Evolutionary conservation across 2,797 vertebrate genomes (phyloP).

Genomic region (Eurystomus glaucurus): DNA sequence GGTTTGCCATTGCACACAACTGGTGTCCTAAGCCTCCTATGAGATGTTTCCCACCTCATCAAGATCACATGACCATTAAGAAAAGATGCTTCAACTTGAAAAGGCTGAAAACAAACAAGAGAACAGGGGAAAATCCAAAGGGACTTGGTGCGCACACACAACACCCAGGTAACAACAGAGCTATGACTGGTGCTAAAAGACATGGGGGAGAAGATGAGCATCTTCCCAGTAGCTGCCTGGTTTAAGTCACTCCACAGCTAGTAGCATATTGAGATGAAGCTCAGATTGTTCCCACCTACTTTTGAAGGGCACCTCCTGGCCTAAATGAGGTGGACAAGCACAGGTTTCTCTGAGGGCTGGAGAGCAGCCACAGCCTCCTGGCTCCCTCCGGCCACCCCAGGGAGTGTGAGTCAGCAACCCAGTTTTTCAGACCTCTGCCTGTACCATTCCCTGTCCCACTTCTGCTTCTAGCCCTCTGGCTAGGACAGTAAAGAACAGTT

Average conservation of each 20-base stretch:
- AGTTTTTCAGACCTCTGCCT: background rate
- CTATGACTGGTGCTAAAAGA: background rate
- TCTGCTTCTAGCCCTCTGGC: background rate
- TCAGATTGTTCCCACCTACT: background rate
- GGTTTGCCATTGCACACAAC: background rate
- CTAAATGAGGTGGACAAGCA: background rate
- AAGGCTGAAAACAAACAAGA: background rate
- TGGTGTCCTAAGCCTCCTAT: background rate
- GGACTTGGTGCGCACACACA: background rate
- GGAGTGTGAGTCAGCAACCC: accelerated
- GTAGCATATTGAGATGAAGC: background rate
- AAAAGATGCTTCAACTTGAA: background rate
- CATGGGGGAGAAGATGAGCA: accelerated
- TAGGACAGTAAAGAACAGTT: accelerated
- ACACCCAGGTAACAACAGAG: background rate
- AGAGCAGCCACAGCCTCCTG: accelerated
- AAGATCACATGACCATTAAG: background rate
- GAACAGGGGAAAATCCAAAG: background rate
- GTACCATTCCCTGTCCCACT: background rate
- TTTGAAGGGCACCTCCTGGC: background rate
- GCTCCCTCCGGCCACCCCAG: background rate
- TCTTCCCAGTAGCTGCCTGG: background rate
- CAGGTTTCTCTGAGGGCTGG: background rate
- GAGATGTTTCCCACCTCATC: background rate
- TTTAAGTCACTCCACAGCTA: background rate